Evolutionary conservation across 2,113 vertebrate genomes (phyloP), one percentile per base, ranked within the genome.

Genomic region (Morone chrysops): DNA sequence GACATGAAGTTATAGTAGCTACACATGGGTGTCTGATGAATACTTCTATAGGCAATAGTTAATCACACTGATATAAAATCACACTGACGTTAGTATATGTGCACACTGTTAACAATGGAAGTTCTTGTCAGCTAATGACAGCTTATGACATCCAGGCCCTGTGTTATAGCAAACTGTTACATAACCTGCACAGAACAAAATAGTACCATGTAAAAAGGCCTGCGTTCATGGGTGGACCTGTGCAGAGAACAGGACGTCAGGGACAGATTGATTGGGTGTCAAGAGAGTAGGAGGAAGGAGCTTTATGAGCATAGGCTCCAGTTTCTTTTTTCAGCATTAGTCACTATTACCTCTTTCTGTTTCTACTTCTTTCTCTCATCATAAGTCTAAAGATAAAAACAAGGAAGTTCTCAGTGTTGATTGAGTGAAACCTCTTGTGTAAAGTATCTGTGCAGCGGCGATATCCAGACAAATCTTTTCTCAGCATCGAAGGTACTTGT

Each of bases 251-350:
- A 77, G 80, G 70, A 72, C 47, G 25, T 82, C 72, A 36, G 82
- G 50, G 77, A 73, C 83, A 80, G 91, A 92, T 89, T 91, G 87
- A 93, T 89, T 87, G 54, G 86, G 92, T 93, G 92, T 90, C 90
- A 45, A 81, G 87, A 84, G 82, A 90, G 66, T 47, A 56, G 67
- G 63, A 87, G 89, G 84, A 88, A 87, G 81, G 69, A 81, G 68
- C 81, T 91, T 91, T 89, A 89, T 74, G 85, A 86, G 87, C 68
- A 65, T 59, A 38, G 80, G 70, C 77, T 82, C 65, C 18, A 70
- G 54, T 87, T 82, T 90, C 89, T 90, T 81, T 92, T 91, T 90
- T 91, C 59, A 72, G 50, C 80, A 83, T 85, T 79, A 87, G 59
- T 90, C 76, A 83, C 67, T 59, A 10, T 60, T 40, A 31, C 40